phyloP scores from a whole-genome alignment of 2,888 invertebrate species.

The Xanthia togata region DNA sequence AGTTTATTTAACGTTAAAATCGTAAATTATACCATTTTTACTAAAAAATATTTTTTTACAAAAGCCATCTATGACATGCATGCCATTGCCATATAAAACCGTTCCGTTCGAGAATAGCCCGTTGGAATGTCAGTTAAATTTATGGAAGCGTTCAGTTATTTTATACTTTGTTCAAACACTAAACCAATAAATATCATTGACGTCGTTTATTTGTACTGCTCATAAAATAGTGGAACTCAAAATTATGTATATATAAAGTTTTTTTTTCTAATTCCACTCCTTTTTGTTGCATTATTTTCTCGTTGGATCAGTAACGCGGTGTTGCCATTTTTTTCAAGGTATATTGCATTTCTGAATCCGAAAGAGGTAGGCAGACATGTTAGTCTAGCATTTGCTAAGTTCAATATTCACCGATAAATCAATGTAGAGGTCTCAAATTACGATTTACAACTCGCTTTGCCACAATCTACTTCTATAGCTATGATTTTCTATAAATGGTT shows the following conservation, averaged over 20 bases:
- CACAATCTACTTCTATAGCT: not conserved
- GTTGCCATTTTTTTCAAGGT: slow-evolving; percentile 5
- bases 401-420: not conserved
- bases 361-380: not conserved
- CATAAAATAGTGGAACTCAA: not conserved
- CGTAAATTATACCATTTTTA: slow-evolving; percentile 79
- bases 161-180: slow-evolving; percentile 7
- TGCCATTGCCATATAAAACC: slow-evolving; percentile 86
- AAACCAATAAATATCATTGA: not conserved
- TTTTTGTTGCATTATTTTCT: not conserved
- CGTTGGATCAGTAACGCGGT: not conserved
- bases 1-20: slow-evolving; percentile 67
- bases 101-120: slow-evolving; percentile 81
- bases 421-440: not conserved
- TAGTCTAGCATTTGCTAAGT: not conserved
- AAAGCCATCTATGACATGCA: slow-evolving; percentile 87
- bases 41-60: slow-evolving; percentile 77
- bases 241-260: not conserved
- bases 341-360: not conserved
- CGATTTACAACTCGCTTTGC: not conserved
- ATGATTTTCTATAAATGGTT: not conserved
- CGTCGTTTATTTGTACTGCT: too few species aligned
- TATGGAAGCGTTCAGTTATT: slow-evolving; percentile 76
- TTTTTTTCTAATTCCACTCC: not conserved
- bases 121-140: slow-evolving; percentile 68